Evolutionary conservation across 2,888 invertebrate genomes (phyloP).

Genomic region (Leptinotarsa haldemani): DNA sequence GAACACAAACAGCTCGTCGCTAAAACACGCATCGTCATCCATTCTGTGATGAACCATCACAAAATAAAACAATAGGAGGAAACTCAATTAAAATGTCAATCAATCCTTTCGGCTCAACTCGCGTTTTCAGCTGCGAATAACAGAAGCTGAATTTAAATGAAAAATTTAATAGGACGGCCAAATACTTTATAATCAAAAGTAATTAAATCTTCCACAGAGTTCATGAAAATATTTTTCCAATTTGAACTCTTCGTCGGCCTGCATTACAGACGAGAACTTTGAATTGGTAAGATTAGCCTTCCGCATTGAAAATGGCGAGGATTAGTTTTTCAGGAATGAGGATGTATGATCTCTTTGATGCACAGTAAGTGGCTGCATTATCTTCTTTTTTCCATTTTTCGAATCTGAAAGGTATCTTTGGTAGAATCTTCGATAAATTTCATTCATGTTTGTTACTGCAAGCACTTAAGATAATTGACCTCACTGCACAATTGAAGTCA

Average conservation of each 20-base stretch:
- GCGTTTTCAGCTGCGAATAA: constrained; percentile 13
- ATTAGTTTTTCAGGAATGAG: constrained; percentile 6
- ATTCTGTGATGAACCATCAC: background rate
- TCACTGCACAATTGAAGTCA: too few species aligned
- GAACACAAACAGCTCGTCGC: too few species aligned
- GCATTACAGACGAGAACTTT: background rate
- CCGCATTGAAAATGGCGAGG: background rate
- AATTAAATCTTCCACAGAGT: constrained; percentile 14
- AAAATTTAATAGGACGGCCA: constrained; percentile 17
- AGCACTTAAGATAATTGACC: too few species aligned
- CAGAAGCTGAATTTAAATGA: constrained; percentile 13
- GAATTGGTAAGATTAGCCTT: background rate
- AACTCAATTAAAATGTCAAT: constrained; percentile 21
- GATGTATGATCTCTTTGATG: background rate
- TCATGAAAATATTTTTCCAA: constrained; percentile 9
- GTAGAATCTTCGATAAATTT: too few species aligned
- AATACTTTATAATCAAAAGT: constrained; percentile 19
- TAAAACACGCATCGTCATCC: background rate
- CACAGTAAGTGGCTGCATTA: too few species aligned
- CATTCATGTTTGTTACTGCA: too few species aligned
- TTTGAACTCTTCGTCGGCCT: background rate
- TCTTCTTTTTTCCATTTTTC: too few species aligned
- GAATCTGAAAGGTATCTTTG: too few species aligned
- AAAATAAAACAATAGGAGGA: constrained; percentile 12
- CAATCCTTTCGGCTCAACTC: background rate